Base-by-base conservation (phyloP, 2,888 invertebrate genomes). In the Polydrusus pterygomalis region DNA sequence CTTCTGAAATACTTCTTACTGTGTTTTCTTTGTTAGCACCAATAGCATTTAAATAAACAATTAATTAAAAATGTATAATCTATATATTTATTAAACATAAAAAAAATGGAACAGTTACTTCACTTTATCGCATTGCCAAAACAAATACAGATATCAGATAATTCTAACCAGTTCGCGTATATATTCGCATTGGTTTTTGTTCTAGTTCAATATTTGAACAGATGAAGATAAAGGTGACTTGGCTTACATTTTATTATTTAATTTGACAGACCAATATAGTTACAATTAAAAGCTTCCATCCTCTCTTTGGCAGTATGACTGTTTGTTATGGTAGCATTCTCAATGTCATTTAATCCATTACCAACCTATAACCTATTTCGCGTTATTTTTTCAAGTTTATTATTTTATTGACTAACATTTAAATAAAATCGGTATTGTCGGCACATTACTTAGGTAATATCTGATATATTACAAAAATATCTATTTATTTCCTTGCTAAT, bases 201-300 rank as follows among this genome's bases (percentile, higher is more conserved):
- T 63, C 45, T 25, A n/a, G 45, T n/a, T 30, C 63, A 63, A 47
- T 63, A 63, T 63, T 63, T 63, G 63, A 45, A 63, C 63, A 63
- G 63, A 63, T 63, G 45, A 47, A 63, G 63, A 63, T 63, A 63
- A 45, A 45, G 15, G 34, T 58, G 6, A 15, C 3, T 38, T 38
- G 38, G 38, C 38, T 60, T 60, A 38, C 18, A 60, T 60, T 60
- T 60, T 15, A 56, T 30, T 34, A 56, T 56, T 60, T 40, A 38
- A 60, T 38, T 1, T 38, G 38, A 18, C 38, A 60, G 58, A 8
- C 13, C 3, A 60, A 60, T 10, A 38, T 17, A 1, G 9, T 9
- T 17, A 47, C 17, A 47, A n/a, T 17, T 11, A 2, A 43, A n/a
- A 43, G 3, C 17, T 47, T 3, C 45, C 5, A 40, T 40, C 5